Conservation (phyloP, 2,888 invertebrate species). For the Oegoconia quadripuncta region DNA sequence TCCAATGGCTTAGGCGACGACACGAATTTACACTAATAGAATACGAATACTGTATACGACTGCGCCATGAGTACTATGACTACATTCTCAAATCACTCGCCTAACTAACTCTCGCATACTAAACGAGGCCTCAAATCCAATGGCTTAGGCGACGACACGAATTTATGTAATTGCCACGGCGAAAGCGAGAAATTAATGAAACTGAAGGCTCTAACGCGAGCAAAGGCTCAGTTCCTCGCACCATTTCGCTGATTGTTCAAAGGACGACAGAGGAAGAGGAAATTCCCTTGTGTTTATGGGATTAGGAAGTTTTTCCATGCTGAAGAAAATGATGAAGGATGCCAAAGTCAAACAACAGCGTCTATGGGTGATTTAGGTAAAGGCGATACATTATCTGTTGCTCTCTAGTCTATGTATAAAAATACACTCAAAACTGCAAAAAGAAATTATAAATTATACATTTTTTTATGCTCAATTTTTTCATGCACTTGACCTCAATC, state of each 20-base stretch:
- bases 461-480: too few species aligned
- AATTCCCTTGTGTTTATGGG: too few species aligned
- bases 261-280: not conserved
- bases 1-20: constrained; percentile 36
- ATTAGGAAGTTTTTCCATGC: too few species aligned
- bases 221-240: constrained; percentile 15
- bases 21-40: constrained; percentile 33
- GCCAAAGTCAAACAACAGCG: too few species aligned
- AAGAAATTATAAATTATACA: too few species aligned
- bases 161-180: constrained; percentile 56
- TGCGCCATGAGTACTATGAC: not conserved
- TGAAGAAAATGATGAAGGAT: too few species aligned
- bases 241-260: constrained; percentile 19
- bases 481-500: too few species aligned
- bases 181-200: constrained; percentile 55
- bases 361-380: too few species aligned
- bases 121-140: constrained; percentile 30
- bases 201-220: constrained; percentile 22
- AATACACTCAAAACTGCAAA: too few species aligned
- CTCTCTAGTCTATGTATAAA: too few species aligned
- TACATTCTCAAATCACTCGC: constrained; percentile 1
- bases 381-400: too few species aligned
- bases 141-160: constrained; percentile 37
- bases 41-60: not conserved
- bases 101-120: not conserved